Evolutionary conservation across 2,888 invertebrate genomes (phyloP), one percentile per base, ranked within the genome.

Genomic region (Rotaria socialis): DNA sequence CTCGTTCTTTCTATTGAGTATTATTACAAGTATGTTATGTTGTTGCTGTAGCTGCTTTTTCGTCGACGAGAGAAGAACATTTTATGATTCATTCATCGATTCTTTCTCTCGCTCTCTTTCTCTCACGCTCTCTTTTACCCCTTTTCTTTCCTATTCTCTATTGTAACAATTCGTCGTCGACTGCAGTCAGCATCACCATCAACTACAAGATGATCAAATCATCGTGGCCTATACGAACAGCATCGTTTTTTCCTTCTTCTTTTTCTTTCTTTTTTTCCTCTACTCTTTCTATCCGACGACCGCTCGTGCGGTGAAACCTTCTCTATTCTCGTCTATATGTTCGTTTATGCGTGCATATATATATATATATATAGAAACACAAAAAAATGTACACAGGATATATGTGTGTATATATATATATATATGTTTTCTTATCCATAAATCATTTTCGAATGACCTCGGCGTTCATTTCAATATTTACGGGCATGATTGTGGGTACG

Each of bases 221-320:
- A 67, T 67, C 67, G 67, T 35, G 67, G 67, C 67, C 67, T 67
- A 67, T 67, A 35, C 67, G 27, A 41, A 67, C 41, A 67, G 67
- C 67, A 67, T 67, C 67, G 67, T 41, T 67, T 67, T 67, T 67
- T 67, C 67, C 67, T 67, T 67, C 67, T 35, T 67, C 67, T 67
- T 67, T 67, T 19, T 67, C 35, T 67, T 67, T 35, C 35, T 35
- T 67, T 67, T 67, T 67, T 67, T 35, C 35, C 35, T 67, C 67
- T 67, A 67, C 35, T 67, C 67, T 67, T 67, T 67, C 67, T 67
- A 67, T 67, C 67, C 67, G 67, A 67, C 67, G 67, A 67, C 67
- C 67, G 67, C 67, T 67, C 67, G 67, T 67, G 67, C 67, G 67
- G 67, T 67, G 67, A 67, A 67, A 19, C 67, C 67, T 67, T 67